These are phyloP conservation scores for Melanogrammus aeglefinus DNA, from an alignment of 2,797 vertebrate species.

Conservation along the genomic window DNA sequence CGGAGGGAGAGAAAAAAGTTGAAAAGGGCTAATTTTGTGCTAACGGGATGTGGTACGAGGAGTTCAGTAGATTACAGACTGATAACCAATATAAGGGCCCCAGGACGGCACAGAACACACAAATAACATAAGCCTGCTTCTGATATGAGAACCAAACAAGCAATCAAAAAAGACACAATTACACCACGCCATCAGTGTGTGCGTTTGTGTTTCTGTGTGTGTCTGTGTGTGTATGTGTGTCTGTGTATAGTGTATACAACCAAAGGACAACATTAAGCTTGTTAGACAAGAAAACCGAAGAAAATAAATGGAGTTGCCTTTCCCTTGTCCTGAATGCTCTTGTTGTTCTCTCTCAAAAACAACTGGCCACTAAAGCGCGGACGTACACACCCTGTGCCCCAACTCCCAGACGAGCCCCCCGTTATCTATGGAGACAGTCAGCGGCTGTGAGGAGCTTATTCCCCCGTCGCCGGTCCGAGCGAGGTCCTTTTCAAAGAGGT, in stretches of 20 bases:
- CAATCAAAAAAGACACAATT: conserved; percentile 25
- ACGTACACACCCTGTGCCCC: conserved; percentile 42
- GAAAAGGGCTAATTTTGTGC: conserved; percentile 74
- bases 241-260: neutral
- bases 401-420: conserved; percentile 48
- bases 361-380: conserved; percentile 49
- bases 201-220: neutral
- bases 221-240: conserved; percentile 7
- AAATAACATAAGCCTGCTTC: conserved; percentile 41
- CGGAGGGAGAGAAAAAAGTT: conserved; percentile 44
- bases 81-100: conserved; percentile 70
- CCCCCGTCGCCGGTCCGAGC: conserved; percentile 3
- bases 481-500: neutral
- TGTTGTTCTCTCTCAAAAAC: conserved; percentile 57
- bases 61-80: conserved; percentile 77
- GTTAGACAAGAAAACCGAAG: conserved; percentile 57
- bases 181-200: conserved; percentile 30
- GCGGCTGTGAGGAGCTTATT: conserved; percentile 33
- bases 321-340: conserved; percentile 48
- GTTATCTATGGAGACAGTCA: conserved; percentile 58
- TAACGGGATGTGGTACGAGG: conserved; percentile 69
- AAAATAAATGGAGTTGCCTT: conserved; percentile 38
- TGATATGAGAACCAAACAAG: conserved; percentile 32
- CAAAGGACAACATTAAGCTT: conserved; percentile 58
- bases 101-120: conserved; percentile 35